phyloP scores from a whole-genome alignment of 2,888 invertebrate genomes.

The Metacarcinus magister region DNA sequence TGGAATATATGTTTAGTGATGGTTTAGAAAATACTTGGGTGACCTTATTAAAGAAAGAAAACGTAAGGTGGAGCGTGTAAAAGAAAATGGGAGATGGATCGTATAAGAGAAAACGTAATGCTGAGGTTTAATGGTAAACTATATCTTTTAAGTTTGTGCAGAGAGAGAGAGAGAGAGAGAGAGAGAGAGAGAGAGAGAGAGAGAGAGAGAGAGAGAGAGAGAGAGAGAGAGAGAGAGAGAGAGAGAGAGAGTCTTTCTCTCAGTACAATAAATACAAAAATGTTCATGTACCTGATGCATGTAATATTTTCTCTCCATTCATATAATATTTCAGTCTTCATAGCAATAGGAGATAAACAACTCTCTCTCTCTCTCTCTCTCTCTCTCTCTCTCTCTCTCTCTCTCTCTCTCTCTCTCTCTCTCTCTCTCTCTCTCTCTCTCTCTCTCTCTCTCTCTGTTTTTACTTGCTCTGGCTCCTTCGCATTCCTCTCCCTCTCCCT shows the following conservation, averaged over 20 bases:
- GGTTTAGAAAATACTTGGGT: too few relatives aligned
- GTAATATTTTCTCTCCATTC: too few relatives aligned
- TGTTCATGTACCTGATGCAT: too few relatives aligned
- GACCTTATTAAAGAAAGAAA: not conserved
- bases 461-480: not conserved
- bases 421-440: constrained; percentile 39
- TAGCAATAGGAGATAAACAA: too few relatives aligned
- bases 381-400: not conserved
- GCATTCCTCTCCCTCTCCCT: not conserved
- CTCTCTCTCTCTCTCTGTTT: constrained; percentile 17
- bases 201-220: not conserved
- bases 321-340: too few relatives aligned
- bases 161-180: not conserved
- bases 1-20: too few relatives aligned
- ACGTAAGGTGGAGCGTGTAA: not conserved
- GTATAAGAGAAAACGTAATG: not conserved
- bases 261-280: not conserved
- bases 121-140: not conserved
- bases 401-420: constrained; percentile 39
- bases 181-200: not conserved
- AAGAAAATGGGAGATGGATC: too few relatives aligned
- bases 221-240: constrained; percentile 47
- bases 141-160: not conserved
- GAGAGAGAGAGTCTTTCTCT: not conserved
- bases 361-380: constrained; percentile 26